A percentile compares a stretch with the other conserved stretches of the same genome.
Conservation (phyloP, 2,888 invertebrate genomes). For the Timandra comae region DNA sequence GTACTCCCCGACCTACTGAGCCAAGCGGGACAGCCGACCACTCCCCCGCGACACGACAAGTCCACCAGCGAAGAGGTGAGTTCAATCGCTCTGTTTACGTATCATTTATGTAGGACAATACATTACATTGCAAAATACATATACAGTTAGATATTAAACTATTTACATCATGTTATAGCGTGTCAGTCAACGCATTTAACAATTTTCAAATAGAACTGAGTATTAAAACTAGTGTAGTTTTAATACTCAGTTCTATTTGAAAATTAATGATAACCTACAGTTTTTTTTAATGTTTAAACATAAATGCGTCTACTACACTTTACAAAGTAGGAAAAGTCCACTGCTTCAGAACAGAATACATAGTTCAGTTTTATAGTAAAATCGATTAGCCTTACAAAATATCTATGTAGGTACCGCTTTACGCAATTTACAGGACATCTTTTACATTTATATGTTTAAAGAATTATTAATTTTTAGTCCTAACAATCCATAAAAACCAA, state of each 20-base stretch:
- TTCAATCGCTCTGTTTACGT: neutral
- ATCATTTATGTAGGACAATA: conserved; percentile 3
- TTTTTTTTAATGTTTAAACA: neutral
- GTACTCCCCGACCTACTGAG: conserved; percentile 97
- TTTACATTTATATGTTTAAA: no score
- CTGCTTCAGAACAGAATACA: no score
- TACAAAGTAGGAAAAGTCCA: no score
- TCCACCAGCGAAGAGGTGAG: conserved; percentile 94
- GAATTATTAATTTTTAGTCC: neutral
- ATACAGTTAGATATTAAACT: no score
- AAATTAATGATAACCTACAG: neutral
- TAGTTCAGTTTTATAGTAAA: no score
- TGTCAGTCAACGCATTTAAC: conserved; percentile 10
- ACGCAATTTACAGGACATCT: conserved; percentile 2
- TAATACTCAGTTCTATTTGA: neutral
- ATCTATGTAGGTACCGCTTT: conserved; percentile 3
- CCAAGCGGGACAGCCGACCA: conserved; percentile 89
- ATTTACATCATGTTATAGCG: conserved; percentile 6
- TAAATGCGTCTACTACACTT: conserved; percentile 6
- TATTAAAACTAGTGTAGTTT: no score
- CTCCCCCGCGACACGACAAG: conserved; percentile 93
- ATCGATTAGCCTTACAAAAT: no score
- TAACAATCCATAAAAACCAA: conserved; percentile 10
- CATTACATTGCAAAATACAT: no score
- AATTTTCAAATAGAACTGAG: no score